phyloP scores from a whole-genome alignment of 2,797 vertebrate genomes.

The Gymnodraco acuticeps region DNA sequence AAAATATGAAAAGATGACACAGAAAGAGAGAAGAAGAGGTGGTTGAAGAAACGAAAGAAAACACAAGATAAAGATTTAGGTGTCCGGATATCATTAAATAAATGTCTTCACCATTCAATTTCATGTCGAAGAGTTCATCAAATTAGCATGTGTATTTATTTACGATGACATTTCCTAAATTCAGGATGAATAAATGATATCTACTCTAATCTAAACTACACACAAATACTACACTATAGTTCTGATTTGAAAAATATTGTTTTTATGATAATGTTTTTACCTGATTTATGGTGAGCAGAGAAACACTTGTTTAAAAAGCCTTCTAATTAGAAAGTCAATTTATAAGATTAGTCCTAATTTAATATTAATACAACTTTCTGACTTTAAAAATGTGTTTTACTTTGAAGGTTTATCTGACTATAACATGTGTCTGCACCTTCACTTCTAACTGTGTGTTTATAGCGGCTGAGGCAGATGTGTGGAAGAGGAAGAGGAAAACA shows the following conservation, averaged over 20 bases:
- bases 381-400: not conserved
- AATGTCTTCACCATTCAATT: no score
- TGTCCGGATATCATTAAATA: no score
- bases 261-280: no score
- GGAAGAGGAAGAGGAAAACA: constrained; percentile 19
- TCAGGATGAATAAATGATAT: no score
- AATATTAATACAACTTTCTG: not conserved
- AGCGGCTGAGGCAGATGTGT: constrained; percentile 19
- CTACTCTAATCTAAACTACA: no score
- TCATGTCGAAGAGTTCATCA: not conserved
- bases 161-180: not conserved
- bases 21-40: not conserved
- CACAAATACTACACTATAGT: not conserved
- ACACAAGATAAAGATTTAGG: no score
- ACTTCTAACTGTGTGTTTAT: constrained; percentile 11
- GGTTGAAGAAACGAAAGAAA: not conserved
- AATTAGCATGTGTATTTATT: not conserved
- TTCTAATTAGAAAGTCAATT: no score
- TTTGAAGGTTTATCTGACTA: not conserved
- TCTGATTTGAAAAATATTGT: no score
- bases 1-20: not conserved
- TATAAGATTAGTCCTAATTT: not conserved
- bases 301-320: no score
- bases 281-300: no score
- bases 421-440: not conserved